Percentiles rank a stretch among this genome's conserved stretches.
phyloP scores from a whole-genome alignment of 2,113 vertebrate genomes.

The Notothenia rossii region DNA sequence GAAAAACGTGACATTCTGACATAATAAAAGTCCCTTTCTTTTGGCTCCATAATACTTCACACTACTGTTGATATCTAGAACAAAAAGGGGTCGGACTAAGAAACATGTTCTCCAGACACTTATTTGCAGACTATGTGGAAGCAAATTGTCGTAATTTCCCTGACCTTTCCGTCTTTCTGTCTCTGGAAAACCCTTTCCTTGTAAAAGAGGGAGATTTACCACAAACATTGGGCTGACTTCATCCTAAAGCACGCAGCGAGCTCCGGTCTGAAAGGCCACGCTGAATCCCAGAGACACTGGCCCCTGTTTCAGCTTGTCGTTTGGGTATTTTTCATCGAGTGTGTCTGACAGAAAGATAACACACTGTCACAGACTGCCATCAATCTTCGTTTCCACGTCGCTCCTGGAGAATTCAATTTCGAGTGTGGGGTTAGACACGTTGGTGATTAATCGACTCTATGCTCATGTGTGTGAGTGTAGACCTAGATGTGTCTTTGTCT shows the following conservation, averaged over 20 bases:
- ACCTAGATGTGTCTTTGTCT: conserved; percentile 69
- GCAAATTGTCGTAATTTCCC: conserved; percentile 24
- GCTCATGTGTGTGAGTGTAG: conserved; percentile 40
- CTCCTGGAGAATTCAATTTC: conserved; percentile 75
- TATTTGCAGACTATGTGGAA: conserved; percentile 37
- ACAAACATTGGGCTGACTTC: conserved; percentile 36
- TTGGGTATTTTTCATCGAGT: conserved; percentile 72
- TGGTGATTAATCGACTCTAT: conserved; percentile 72
- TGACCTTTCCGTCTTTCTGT: conserved; percentile 33
- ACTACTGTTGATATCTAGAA: conserved; percentile 32
- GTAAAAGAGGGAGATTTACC: conserved; percentile 50
- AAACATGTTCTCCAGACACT: conserved; percentile 20
- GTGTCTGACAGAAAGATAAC: conserved; percentile 78
- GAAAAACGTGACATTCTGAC: conserved; percentile 13
- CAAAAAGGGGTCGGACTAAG: conserved; percentile 12
- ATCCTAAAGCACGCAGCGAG: conserved; percentile 9
- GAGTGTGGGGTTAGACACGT: conserved; percentile 68
- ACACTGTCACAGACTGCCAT: conserved; percentile 65
- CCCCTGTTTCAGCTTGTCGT: conserved; percentile 73
- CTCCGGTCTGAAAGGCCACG: conserved; percentile 38
- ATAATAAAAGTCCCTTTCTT: too few relatives aligned
- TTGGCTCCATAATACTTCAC: conserved; percentile 22
- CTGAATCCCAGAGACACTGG: conserved; percentile 43
- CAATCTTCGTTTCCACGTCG: conserved; percentile 76
- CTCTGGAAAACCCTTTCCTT: conserved; percentile 31